phyloP scores from a whole-genome alignment of 1,140 invertebrate genomes.

The Listronotus oregonensis region DNA sequence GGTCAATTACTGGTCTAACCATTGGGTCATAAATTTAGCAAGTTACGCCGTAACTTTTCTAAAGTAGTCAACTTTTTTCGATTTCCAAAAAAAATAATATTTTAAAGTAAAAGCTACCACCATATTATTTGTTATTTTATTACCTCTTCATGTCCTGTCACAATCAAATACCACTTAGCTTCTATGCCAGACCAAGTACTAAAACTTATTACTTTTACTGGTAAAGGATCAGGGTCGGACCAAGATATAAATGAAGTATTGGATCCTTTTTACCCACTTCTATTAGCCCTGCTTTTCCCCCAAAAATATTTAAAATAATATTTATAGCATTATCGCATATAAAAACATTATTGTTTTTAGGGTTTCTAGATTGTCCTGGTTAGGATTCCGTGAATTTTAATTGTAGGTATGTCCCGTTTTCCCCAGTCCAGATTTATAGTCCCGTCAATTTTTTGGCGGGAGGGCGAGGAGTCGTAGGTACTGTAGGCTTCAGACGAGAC shows the following conservation, averaged over 20 bases:
- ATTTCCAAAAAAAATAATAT: slow-evolving; percentile 41
- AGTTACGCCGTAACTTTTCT: slow-evolving; percentile 45
- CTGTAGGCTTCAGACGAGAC: too few relatives aligned
- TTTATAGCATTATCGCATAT: too few relatives aligned
- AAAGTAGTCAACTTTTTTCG: slow-evolving; percentile 41
- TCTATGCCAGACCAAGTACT: slow-evolving; percentile 64
- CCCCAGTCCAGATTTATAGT: too few relatives aligned
- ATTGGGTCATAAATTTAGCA: slow-evolving; percentile 51
- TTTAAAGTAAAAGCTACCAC: too few relatives aligned
- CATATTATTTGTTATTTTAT: too few relatives aligned
- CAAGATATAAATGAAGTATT: slow-evolving; percentile 60
- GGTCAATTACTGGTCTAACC: slow-evolving; percentile 43
- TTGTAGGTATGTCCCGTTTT: too few relatives aligned
- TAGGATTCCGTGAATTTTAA: too few relatives aligned
- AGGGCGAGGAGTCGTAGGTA: too few relatives aligned
- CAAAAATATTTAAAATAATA: background rate
- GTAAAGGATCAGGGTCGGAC: slow-evolving; percentile 60
- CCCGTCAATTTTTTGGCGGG: too few relatives aligned
- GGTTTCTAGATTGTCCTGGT: too few relatives aligned
- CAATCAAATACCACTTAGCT: slow-evolving; percentile 64
- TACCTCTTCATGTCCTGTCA: slow-evolving; percentile 47
- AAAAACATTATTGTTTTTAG: too few relatives aligned
- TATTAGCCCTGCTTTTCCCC: slow-evolving; percentile 58
- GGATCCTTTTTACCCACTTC: slow-evolving; percentile 62
- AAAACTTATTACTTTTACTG: slow-evolving; percentile 64